These are phyloP conservation scores for Micoletzkya japonica DNA, from an alignment of 2,888 invertebrate species.

Conservation along the genomic window DNA sequence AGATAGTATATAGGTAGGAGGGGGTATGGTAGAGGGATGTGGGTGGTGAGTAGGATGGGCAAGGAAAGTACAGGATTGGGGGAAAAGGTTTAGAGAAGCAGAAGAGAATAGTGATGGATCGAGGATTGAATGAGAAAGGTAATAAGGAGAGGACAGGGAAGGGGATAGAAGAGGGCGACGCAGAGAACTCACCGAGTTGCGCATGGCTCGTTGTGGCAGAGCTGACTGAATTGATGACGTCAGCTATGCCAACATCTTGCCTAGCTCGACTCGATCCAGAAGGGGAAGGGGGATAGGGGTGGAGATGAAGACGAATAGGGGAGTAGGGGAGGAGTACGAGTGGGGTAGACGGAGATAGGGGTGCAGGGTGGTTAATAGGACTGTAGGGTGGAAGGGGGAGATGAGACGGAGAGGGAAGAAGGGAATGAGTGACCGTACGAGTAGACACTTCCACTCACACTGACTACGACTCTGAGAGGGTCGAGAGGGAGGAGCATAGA, in stretches of 20 bases:
- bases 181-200: constrained; percentile 13
- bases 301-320: background rate
- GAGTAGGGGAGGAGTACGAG: background rate
- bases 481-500: background rate
- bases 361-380: background rate
- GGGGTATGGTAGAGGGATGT: no score
- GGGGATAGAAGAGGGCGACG: background rate
- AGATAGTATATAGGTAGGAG: no score
- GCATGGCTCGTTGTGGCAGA: constrained; percentile 65
- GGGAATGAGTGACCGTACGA: background rate
- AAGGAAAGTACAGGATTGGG: no score
- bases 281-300: constrained; percentile 4
- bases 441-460: background rate
- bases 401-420: background rate
- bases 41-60: no score
- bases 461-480: background rate
- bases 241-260: constrained; percentile 68
- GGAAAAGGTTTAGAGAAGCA: no score
- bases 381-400: background rate
- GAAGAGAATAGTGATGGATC: no score
- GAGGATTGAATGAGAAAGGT: no score
- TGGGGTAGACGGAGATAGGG: background rate
- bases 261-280: constrained; percentile 46
- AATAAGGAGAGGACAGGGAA: no score
- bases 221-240: constrained; percentile 60